These are phyloP conservation scores for Dendroctonus ponderosae DNA, from an alignment of 1,140 invertebrate species.

Conservation along the genomic window DNA sequence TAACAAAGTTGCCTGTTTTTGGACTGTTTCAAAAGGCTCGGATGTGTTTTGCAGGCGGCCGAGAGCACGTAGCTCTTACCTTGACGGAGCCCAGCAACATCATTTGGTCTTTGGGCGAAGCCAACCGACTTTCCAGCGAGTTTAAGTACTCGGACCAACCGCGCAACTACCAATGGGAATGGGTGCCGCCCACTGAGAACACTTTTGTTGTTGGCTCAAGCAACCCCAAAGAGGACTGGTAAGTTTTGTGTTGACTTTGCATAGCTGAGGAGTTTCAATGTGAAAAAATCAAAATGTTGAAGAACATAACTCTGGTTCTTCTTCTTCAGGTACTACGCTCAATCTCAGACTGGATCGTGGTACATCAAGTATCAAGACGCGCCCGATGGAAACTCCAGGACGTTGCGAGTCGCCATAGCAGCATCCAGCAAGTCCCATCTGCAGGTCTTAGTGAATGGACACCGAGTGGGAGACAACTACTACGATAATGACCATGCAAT, in stretches of 20 bases:
- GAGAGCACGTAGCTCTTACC: conserved; percentile 2
- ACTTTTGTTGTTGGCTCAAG: conserved; percentile 10
- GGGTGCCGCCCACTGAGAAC: neutral
- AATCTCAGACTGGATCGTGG: conserved; percentile 12
- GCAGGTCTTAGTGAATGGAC: conserved; percentile 8
- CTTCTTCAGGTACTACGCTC: conserved; percentile 15
- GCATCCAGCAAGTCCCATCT: conserved; percentile 16
- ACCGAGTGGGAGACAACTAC: conserved; percentile 7
- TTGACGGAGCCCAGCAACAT: neutral
- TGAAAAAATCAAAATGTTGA: neutral
- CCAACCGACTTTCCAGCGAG: conserved; percentile 8
- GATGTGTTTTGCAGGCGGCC: neutral
- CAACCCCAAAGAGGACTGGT: conserved; percentile 6
- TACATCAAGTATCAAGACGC: conserved; percentile 18
- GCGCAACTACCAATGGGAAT: conserved; percentile 19
- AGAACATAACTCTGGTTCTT: neutral
- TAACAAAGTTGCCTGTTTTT: neutral
- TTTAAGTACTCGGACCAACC: conserved; percentile 5
- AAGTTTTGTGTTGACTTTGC: neutral
- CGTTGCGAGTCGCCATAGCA: conserved; percentile 5
- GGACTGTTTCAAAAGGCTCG: no score
- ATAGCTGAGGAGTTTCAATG: neutral
- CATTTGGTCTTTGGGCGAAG: conserved; percentile 12
- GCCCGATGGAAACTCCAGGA: conserved; percentile 5
- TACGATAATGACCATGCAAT: conserved; percentile 8